Evolutionary conservation across 2,888 invertebrate genomes (phyloP), one percentile per base, ranked within the genome.

Genomic region (Cryptus armator): DNA sequence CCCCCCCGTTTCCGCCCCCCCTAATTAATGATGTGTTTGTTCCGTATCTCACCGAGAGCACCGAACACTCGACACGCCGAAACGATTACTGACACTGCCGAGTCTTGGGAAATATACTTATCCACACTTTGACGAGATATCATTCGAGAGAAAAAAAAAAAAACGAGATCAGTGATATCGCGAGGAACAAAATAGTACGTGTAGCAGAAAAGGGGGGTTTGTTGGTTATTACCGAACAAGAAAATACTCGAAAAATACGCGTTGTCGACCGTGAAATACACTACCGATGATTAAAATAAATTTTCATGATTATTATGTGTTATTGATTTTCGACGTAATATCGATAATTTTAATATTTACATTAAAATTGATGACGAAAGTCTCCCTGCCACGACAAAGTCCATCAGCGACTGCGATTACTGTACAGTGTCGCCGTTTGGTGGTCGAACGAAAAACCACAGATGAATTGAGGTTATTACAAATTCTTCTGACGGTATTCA

Each of bases 281-380:
- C 37, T 24, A 59, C 71, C 44, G 62, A 62, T 44, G 12, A 16
- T 64, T 56, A 16, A 56, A 84, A 75, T 48, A 48, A 64, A 74
- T 59, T 43, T 48, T 83, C 46, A 51, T 46, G 67, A 83, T 79
- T 68, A 53, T 71, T 51, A 71, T 62, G 53, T 14, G 76, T 48
- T 32, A 83, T 79, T 83, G 62, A 80, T 84, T 43, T 10, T 51
- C 70, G 74, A 24, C 53, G 72, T 48, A 85, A 64, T 83, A 85
- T 85, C 84, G 84, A 86, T 87, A 86, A 67, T 86, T 88, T 82
- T 88, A 85, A 90, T 92, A 92, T 92, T 92, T 92, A 92, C 92
- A 89, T 92, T 91, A 90, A 90, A 89, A 76, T 77, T 89, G 87
- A 89, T 89, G 90, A 89, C 86, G 88, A 90, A 89, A 89, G 88